Evolutionary conservation across 1,140 invertebrate genomes (phyloP), one percentile per base, ranked within the genome.

Genomic region (Camponotus pennsylvanicus): DNA sequence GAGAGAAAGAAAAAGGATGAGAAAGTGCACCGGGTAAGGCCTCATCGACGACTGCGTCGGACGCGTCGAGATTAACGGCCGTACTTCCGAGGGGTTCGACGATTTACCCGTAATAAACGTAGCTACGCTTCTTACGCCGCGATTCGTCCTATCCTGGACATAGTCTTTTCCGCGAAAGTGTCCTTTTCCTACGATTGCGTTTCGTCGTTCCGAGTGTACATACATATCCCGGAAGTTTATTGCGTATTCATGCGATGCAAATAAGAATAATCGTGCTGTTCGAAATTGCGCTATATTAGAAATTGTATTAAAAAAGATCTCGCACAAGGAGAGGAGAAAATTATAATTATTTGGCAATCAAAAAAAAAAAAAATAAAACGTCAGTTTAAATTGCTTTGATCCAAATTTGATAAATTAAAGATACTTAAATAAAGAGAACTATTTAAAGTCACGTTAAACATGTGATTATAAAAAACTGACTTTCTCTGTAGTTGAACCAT

Each of bases 11-110:
- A 77, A 64, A 80, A 86, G 85, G 73, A 86, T 70, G 49, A 67
- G 69, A 76, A 76, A 79, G 78, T 69, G 84, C 79, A 85, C 79
- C 61, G 49, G 55, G 80, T 76, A 71, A 79, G 75, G 66, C 83
- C 85, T 82, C 89, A 91, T 89, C 89, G 90, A 87, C 87, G 87
- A 82, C 85, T 86, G 77, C 90, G 88, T 92, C 88, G 89, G 88
- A 89, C 89, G 71, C 80, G 71, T 70, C 75, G 86, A 92, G 92
- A 93, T 92, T 91, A 92, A 93, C 92, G 89, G 91, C 92, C 83
- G 71, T 87, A 91, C 89, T 91, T 85, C 73, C 78, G 86, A 89
- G 87, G 75, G 71, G 67, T 77, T 59, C 87, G 87, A 91, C 89
- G 87, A 91, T 91, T 91, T 92, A 91, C 91, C 88, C 88, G 82